Conservation (phyloP, 2,113 vertebrate genomes). For the Festucalex cinctus region DNA sequence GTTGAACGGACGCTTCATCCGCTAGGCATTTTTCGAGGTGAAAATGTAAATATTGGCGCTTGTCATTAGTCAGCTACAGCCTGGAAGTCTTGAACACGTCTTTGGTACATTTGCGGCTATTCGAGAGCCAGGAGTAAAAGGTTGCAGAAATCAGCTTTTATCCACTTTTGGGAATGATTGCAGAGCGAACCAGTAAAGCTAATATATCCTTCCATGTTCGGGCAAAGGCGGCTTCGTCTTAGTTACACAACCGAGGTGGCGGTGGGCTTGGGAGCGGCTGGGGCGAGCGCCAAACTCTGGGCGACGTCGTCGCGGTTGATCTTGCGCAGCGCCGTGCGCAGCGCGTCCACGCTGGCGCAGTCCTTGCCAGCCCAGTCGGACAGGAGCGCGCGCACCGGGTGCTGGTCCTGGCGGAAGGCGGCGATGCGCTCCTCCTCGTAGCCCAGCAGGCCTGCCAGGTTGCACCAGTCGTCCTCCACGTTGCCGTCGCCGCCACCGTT, state of each 20-base stretch:
- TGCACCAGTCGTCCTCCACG: constrained; percentile 83
- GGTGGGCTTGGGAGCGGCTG: constrained; percentile 72
- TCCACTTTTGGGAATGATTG: constrained; percentile 26
- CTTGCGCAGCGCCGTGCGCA: constrained; percentile 83
- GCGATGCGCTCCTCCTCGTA: constrained; percentile 88
- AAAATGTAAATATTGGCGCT: constrained; percentile 37
- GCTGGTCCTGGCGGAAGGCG: constrained; percentile 81
- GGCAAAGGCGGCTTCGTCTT: background rate
- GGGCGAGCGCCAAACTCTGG: constrained; percentile 79
- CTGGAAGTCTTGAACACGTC: constrained; percentile 15
- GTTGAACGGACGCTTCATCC: constrained; percentile 20
- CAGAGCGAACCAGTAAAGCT: background rate
- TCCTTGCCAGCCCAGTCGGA: constrained; percentile 87
- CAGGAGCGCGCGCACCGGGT: constrained; percentile 82
- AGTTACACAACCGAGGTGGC: constrained; percentile 87
- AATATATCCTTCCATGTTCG: constrained; percentile 6
- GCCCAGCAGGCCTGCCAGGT: constrained; percentile 86
- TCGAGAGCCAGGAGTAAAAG: constrained; percentile 10
- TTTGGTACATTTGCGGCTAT: constrained; percentile 35
- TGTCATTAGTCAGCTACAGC: constrained; percentile 14
- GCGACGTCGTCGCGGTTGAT: constrained; percentile 89
- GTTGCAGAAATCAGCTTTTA: constrained; percentile 4
- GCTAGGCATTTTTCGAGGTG: constrained; percentile 28
- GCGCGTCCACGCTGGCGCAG: constrained; percentile 81
- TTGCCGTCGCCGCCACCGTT: constrained; percentile 49